Conservation (phyloP, 2,797 vertebrate genomes). For the Ctenosaura bakeri region DNA sequence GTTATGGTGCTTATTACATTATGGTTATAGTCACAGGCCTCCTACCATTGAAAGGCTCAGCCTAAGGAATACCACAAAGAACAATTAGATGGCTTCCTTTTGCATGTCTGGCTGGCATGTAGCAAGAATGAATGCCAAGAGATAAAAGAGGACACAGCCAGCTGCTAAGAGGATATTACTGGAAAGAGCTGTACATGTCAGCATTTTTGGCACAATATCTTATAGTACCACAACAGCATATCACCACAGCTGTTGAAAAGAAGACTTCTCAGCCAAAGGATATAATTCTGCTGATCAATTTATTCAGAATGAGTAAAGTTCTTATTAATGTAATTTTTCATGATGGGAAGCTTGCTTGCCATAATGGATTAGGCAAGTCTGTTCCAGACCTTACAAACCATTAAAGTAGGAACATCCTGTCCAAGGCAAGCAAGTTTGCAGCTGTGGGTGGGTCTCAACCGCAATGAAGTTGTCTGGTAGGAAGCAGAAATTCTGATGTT, state of each 20-base stretch:
- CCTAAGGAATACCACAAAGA: background rate
- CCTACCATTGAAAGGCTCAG: background rate
- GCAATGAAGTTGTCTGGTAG: background rate
- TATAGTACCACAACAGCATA: constrained; percentile 1
- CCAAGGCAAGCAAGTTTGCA: background rate
- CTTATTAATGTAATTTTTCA: constrained; percentile 34
- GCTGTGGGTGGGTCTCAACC: background rate
- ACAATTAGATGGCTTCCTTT: background rate
- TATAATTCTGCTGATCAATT: constrained; percentile 20
- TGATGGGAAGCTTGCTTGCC: background rate
- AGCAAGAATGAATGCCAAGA: constrained; percentile 5
- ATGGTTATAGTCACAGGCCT: background rate
- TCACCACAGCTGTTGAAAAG: background rate
- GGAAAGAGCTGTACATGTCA: constrained; percentile 3
- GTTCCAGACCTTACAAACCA: background rate
- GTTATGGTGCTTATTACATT: background rate
- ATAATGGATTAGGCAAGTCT: constrained; percentile 10
- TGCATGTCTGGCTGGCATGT: background rate
- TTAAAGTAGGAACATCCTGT: constrained; percentile 8
- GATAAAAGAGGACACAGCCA: constrained; percentile 6
- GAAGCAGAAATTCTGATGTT: background rate
- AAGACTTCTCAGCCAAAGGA: constrained; percentile 21
- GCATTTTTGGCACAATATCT: constrained; percentile 18
- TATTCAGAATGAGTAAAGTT: constrained; percentile 34
- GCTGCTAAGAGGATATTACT: constrained; percentile 16